Evolutionary conservation across 2,797 vertebrate species (phyloP).

Genomic region (Catostomus latipinnis): DNA sequence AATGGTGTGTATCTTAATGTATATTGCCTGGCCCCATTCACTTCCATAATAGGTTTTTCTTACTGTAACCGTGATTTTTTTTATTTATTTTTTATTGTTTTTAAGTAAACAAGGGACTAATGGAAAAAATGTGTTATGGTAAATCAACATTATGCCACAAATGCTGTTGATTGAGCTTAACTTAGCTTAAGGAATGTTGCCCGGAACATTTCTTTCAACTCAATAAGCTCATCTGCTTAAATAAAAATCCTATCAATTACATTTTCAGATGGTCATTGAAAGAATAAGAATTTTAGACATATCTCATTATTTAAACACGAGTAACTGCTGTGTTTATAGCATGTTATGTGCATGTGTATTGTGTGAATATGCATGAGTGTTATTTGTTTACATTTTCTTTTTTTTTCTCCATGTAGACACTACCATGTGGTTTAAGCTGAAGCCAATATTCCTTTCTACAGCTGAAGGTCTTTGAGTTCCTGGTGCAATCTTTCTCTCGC

Average conservation of each 20-base stretch:
- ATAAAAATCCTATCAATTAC: neutral
- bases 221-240: neutral
- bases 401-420: neutral
- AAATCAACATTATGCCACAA: no score
- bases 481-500: constrained; percentile 26
- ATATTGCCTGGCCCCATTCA: no score
- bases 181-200: no score
- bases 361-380: neutral
- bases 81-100: no score
- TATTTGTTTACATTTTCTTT: neutral
- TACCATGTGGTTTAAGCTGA: constrained; percentile 24
- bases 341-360: neutral
- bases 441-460: constrained; percentile 17
- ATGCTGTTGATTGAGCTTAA: no score
- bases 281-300: neutral
- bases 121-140: no score
- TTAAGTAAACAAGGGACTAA: no score
- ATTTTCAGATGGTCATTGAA: neutral
- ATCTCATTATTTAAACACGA: neutral
- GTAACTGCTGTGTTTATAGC: neutral
- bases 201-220: constrained; percentile 3
- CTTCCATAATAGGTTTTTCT: no score
- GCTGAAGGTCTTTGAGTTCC: constrained; percentile 28
- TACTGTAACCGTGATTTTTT: no score
- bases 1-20: no score